These are phyloP conservation scores for Pocillopora verrucosa DNA, from an alignment of 64 coral and sea anemone genomes.

Conservation along the genomic window DNA sequence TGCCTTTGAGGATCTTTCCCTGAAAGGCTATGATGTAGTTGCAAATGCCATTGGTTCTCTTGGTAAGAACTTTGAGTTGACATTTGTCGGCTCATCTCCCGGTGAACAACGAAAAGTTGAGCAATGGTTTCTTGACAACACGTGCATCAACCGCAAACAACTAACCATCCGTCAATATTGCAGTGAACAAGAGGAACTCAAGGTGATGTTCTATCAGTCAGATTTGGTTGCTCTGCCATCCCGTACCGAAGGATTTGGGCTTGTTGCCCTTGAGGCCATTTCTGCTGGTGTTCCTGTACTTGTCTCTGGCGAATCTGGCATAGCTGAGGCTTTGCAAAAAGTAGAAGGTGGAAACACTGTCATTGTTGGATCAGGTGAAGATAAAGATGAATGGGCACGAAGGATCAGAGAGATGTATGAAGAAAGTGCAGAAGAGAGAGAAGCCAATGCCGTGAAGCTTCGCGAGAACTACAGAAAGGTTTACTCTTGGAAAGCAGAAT, in stretches of 20 bases:
- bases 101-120: neutral
- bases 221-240: slow-evolving; percentile 35
- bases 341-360: no score
- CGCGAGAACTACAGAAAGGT: neutral
- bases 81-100: slow-evolving; percentile 23
- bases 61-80: neutral
- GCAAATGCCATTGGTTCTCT: slow-evolving; percentile 38
- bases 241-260: slow-evolving; percentile 30
- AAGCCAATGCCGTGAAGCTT: neutral
- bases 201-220: slow-evolving; percentile 1
- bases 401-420: no score
- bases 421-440: no score
- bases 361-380: no score
- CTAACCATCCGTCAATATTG: slow-evolving; percentile 13
- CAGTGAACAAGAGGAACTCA: slow-evolving; percentile 11
- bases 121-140: slow-evolving; percentile 10
- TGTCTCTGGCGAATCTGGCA: slow-evolving; percentile 16
- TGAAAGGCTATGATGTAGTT: slow-evolving; percentile 1
- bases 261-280: slow-evolving; percentile 33
- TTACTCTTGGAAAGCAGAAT: neutral
- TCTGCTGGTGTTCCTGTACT: slow-evolving; percentile 23
- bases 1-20: slow-evolving; percentile 10
- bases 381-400: no score
- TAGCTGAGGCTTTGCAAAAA: slow-evolving; percentile 4
- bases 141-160: neutral